Evolutionary conservation across 2,113 vertebrate genomes (phyloP), one percentile per base, ranked within the genome.

Genomic region (Aegithalos caudatus): DNA sequence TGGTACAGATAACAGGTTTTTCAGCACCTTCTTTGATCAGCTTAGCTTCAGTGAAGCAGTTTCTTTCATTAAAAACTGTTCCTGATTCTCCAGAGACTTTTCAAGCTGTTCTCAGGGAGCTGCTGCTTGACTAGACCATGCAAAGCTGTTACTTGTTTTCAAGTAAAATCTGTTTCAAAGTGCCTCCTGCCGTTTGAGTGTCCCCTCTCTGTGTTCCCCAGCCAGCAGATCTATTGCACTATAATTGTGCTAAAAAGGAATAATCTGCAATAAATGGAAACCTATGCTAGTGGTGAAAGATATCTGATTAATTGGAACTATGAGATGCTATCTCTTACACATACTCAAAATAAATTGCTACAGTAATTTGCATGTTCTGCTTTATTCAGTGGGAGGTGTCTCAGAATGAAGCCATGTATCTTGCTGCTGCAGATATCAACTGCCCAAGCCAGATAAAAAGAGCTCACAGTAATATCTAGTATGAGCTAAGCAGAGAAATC

Each of bases 321-420:
- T 35, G n/a, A 83, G 31, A 53, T 73, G 12, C 15, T 35, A 40
- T 37, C 44, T 93, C 82, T 86, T 54, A 57, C 50, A 48, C 4
- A 17, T 47, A 48, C 31, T 33, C 70, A 9, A 53, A 33, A 3
- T 40, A 27, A 69, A 62, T 37, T 64, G 25, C 37, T 27, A 45
- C 23, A 48, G 27, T 31, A 47, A 50, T 88, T 78, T 86, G 20
- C 44, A n/a, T 78, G 11, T 42, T 86, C 24, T 62, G 7, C 44
- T 57, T 33, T 71, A 1, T 78, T 95, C 27, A 20, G 93, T 95
- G 94, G 96, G 96, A 96, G 96, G 95, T 79, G 90, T 56, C 76
- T 92, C 65, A 44, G 81, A 56, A 57, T 50, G 51, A 81, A 81
- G 44, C 27, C 76, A 14, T 66, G 12, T 48, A 29, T 64, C 61